Evolutionary conservation across 1,140 invertebrate genomes (phyloP).

Genomic region (Papilio helenus): DNA sequence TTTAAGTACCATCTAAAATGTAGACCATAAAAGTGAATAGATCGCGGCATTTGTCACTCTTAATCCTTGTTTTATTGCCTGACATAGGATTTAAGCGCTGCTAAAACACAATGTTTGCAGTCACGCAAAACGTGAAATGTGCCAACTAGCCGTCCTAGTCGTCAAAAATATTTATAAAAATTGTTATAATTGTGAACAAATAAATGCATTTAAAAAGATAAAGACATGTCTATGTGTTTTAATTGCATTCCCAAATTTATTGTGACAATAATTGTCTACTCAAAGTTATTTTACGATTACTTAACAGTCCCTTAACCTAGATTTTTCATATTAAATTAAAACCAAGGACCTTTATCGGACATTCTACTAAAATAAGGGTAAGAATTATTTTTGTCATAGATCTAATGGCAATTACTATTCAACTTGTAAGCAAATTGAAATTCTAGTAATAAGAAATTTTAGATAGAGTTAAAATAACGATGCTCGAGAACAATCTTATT

Average conservation of each 20-base stretch:
- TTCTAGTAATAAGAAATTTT: background rate
- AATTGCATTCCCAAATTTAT: no score
- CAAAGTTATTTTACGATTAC: no score
- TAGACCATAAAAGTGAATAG: slow-evolving; percentile 20
- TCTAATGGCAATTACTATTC: background rate
- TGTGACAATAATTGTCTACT: no score
- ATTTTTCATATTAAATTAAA: no score
- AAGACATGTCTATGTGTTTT: no score
- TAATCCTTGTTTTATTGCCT: slow-evolving; percentile 27
- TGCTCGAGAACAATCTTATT: slow-evolving; percentile 1
- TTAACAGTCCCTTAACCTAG: no score
- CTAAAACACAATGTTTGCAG: slow-evolving; percentile 17
- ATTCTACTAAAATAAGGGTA: no score
- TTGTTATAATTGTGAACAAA: background rate
- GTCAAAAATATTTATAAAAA: background rate
- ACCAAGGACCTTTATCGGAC: no score
- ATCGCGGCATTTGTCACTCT: slow-evolving; percentile 13
- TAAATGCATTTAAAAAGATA: no score
- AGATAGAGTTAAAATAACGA: slow-evolving; percentile 15
- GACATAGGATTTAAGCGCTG: slow-evolving; percentile 11
- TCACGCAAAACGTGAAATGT: background rate
- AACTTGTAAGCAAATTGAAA: background rate
- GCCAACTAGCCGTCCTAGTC: background rate
- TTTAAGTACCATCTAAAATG: background rate
- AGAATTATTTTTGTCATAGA: no score